phyloP scores from a whole-genome alignment of 2,888 invertebrate species.

The Euzetes globulus region DNA sequence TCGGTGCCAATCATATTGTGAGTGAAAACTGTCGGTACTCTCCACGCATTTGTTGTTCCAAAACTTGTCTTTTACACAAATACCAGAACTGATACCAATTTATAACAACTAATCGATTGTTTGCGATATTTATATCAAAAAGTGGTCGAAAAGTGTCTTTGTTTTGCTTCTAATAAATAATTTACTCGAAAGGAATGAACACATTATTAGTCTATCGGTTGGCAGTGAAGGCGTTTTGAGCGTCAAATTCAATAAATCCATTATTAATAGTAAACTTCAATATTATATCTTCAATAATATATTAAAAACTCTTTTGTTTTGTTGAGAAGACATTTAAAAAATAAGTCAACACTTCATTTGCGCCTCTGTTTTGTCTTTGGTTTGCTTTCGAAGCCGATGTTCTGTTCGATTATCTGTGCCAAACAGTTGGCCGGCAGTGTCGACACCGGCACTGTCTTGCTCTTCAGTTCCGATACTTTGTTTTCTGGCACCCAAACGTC shows the following conservation, averaged over 20 bases:
- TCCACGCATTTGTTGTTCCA: no score
- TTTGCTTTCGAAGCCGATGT: neutral
- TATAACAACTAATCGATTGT: no score
- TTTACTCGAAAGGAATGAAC: constrained; percentile 9
- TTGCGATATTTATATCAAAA: no score
- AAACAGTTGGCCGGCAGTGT: constrained; percentile 45
- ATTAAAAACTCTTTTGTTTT: no score
- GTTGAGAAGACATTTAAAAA: no score
- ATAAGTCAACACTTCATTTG: neutral
- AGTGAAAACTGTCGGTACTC: no score
- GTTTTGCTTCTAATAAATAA: neutral
- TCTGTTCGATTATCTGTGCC: constrained; percentile 8
- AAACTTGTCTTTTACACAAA: no score
- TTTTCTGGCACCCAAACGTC: constrained; percentile 75
- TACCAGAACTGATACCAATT: no score
- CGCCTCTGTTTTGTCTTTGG: constrained; percentile 28
- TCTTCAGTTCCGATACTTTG: constrained; percentile 49
- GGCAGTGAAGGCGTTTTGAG: constrained; percentile 26
- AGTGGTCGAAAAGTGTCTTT: no score
- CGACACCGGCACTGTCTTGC: constrained; percentile 46
- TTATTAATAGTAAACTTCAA: no score
- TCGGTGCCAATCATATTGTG: no score
- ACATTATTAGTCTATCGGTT: constrained; percentile 6
- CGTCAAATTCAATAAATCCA: neutral
- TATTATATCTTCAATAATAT: no score